Evolutionary conservation across 2,888 invertebrate species (phyloP).

Genomic region (Monopis laevigella): DNA sequence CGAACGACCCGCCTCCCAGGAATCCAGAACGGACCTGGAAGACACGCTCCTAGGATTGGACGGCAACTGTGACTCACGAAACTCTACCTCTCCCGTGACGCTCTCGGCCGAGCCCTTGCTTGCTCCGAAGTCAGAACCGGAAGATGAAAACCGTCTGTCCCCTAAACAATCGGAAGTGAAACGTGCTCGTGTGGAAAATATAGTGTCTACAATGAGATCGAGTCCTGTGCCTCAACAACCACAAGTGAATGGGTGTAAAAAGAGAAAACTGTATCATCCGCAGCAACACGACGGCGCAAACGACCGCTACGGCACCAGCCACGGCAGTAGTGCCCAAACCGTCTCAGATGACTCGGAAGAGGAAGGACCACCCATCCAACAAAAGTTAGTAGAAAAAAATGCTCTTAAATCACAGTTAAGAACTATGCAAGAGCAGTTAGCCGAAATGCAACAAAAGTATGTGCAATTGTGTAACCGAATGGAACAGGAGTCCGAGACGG

Average conservation of each 20-base stretch:
- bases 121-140: conserved; percentile 73
- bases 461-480: conserved; percentile 86
- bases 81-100: conserved; percentile 63
- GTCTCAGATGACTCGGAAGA: conserved; percentile 78
- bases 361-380: conserved; percentile 81
- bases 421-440: conserved; percentile 88
- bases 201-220: conserved; percentile 92
- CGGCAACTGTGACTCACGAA: conserved; percentile 55
- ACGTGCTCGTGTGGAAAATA: conserved; percentile 93
- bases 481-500: conserved; percentile 81
- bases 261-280: conserved; percentile 94
- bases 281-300: conserved; percentile 86
- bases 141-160: conserved; percentile 69
- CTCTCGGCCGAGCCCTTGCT: conserved; percentile 64
- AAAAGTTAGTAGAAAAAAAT: conserved; percentile 87
- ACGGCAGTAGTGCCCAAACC: conserved; percentile 53
- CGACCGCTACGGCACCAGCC: conserved; percentile 65
- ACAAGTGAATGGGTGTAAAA: conserved; percentile 92
- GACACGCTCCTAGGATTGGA: conserved; percentile 71
- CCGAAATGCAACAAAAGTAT: conserved; percentile 92
- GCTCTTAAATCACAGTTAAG: conserved; percentile 86
- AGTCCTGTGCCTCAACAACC: conserved; percentile 80
- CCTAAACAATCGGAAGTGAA: conserved; percentile 81
- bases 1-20: conserved; percentile 71
- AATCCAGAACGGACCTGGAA: conserved; percentile 70